Conservation (phyloP, 2,888 invertebrate species). For the Aquatica leii region DNA sequence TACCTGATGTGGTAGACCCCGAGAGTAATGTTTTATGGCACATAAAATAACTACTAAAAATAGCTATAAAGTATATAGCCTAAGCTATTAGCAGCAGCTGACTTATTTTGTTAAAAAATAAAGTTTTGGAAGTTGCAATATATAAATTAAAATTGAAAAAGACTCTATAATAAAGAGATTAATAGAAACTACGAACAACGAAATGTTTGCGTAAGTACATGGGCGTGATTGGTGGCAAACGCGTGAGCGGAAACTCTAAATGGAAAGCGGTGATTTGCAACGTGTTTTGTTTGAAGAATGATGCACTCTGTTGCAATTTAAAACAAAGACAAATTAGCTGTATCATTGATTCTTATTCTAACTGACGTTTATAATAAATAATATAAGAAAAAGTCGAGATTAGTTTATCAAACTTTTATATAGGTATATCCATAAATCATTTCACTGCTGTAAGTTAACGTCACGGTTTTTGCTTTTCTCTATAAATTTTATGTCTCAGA, state of each 20-base stretch:
- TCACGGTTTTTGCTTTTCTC: too few species aligned
- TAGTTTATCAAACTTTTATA: conserved; percentile 9
- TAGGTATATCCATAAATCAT: conserved; percentile 1
- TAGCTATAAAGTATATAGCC: conserved; percentile 13
- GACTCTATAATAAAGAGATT: conserved; percentile 15
- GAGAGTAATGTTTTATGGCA: conserved; percentile 10
- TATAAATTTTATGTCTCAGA: too few species aligned
- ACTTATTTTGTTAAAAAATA: conserved; percentile 3
- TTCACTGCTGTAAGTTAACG: background rate
- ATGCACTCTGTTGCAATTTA: conserved; percentile 20
- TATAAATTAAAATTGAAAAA: background rate
- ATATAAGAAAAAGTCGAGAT: conserved; percentile 4
- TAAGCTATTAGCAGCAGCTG: conserved; percentile 9
- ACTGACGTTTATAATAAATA: conserved; percentile 2
- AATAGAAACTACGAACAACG: conserved; percentile 29
- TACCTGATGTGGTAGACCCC: conserved; percentile 1
- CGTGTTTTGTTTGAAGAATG: conserved; percentile 29
- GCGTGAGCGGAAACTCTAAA: conserved; percentile 42
- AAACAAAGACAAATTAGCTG: background rate
- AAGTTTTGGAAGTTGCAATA: background rate
- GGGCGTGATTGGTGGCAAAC: conserved; percentile 43
- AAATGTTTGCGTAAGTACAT: conserved; percentile 42
- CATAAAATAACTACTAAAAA: conserved; percentile 17
- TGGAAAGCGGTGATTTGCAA: conserved; percentile 44
- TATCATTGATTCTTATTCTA: too few species aligned